Conservation (phyloP, 2,797 vertebrate species). For the Cynopterus sphinx region DNA sequence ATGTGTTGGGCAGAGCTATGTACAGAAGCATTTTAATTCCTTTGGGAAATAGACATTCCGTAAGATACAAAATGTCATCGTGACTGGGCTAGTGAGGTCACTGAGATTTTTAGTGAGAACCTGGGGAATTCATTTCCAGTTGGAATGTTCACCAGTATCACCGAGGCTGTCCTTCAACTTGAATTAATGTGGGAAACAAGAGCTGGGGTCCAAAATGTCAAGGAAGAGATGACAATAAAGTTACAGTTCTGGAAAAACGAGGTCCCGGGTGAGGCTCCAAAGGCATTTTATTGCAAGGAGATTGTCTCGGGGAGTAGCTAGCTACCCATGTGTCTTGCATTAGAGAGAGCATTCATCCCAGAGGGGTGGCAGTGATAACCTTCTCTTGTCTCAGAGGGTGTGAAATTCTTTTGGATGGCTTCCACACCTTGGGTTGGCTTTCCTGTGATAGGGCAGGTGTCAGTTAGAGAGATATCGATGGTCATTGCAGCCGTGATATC, state of each 20-base stretch:
- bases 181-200: slow-evolving; percentile 58
- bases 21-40: slow-evolving; percentile 46
- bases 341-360: neutral
- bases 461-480: neutral
- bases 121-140: slow-evolving; percentile 53
- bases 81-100: neutral
- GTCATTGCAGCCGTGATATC: neutral
- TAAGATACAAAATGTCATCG: slow-evolving; percentile 56
- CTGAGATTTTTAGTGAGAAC: slow-evolving; percentile 49
- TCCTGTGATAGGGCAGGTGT: slow-evolving; percentile 30
- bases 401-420: slow-evolving; percentile 43
- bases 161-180: neutral
- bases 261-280: neutral
- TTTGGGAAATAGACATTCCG: slow-evolving; percentile 47
- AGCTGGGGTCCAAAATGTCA: slow-evolving; percentile 46
- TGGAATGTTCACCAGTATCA: slow-evolving; percentile 57
- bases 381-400: slow-evolving; percentile 38
- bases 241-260: slow-evolving; percentile 1
- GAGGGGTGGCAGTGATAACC: slow-evolving; percentile 50
- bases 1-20: slow-evolving; percentile 19
- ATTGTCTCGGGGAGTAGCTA: neutral
- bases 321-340: neutral
- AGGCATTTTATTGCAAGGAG: neutral
- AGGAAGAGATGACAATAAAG: slow-evolving; percentile 28
- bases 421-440: slow-evolving; percentile 52